These are phyloP conservation scores for Carterocephalus palaemon DNA, from an alignment of 2,888 invertebrate species.

Conservation along the genomic window DNA sequence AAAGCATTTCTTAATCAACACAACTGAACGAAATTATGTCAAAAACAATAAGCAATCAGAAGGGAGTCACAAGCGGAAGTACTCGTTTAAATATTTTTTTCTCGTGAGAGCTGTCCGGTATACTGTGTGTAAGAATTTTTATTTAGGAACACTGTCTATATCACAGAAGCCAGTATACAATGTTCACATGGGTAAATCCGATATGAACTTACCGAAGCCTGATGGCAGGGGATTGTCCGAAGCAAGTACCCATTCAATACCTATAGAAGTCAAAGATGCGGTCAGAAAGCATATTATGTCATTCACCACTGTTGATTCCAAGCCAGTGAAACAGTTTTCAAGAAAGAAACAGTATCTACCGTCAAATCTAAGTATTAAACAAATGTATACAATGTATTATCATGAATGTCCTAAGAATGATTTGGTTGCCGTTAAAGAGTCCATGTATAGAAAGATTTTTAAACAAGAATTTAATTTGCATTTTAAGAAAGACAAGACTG, in stretches of 20 bases:
- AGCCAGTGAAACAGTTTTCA: conserved; percentile 55
- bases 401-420: conserved; percentile 52
- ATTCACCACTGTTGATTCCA: conserved; percentile 55
- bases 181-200: conserved; percentile 66
- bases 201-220: conserved; percentile 67
- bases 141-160: conserved; percentile 67
- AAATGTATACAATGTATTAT: conserved; percentile 63
- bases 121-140: conserved; percentile 68
- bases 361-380: conserved; percentile 55
- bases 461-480: conserved; percentile 64
- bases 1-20: conserved; percentile 64
- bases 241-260: conserved; percentile 57
- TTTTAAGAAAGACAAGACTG: conserved; percentile 55
- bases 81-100: conserved; percentile 68
- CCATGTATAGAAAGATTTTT: conserved; percentile 72
- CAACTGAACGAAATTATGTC: conserved; percentile 59
- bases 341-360: conserved; percentile 62
- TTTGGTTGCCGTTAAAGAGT: conserved; percentile 56
- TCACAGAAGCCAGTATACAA: conserved; percentile 72
- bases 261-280: conserved; percentile 56
- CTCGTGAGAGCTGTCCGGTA: conserved; percentile 53
- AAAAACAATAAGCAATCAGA: conserved; percentile 45
- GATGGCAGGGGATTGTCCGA: conserved; percentile 63
- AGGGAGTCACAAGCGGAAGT: conserved; percentile 49
- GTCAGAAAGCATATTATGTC: conserved; percentile 62